Base-by-base conservation (phyloP, 2,113 vertebrate genomes). In the Chaetodon auriga region DNA sequence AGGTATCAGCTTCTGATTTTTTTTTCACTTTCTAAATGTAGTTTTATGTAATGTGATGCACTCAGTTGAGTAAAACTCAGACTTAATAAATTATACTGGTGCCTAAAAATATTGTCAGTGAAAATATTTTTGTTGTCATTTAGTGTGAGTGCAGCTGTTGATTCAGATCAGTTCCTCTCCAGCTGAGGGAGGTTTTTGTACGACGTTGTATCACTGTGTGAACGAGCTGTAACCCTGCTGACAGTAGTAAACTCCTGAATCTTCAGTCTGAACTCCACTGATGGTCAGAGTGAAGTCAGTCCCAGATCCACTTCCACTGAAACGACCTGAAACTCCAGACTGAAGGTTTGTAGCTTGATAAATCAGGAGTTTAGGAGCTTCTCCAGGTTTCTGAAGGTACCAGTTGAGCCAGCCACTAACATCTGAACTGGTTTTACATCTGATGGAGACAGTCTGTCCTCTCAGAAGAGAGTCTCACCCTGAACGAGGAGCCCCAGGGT, bases 231-330 rank as follows among this genome's bases (percentile, higher is more conserved):
- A 0, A 60, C 41, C 1, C n/a, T 60, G 70, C 55, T 60, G 43
- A 54, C 57, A 61, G 25, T 48, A 74, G 4, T 45, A 30, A 69
- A 78, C 55, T 66, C 63, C 61, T 23, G 49, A 30, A 51, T 86
- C 84, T 79, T 86, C 80, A 86, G 15, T 9, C 68, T 70, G 68
- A 3, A 81, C 51, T 73, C 38, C 11, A 43, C 35, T 68, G 72
- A 82, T 76, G 64, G 64, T 77, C 66, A 83, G 58, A 71, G 73
- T 71, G 73, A 10, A 82, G 45, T 76, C 58, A 70, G 73, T 6
- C 4, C 7, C 13, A 5, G 45, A 49, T n/a, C 30, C 5, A 68
- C 5, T 53, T 21, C 70, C 70, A 53, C n/a, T 43, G 5, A 81
- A 81, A 43, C 63, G 62, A 64, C 4, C 5, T 23, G 66, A 6